Percentiles rank a stretch among this genome's conserved stretches.
phyloP scores from a whole-genome alignment of 2,113 vertebrate species.

The Hyaena hyaena region DNA sequence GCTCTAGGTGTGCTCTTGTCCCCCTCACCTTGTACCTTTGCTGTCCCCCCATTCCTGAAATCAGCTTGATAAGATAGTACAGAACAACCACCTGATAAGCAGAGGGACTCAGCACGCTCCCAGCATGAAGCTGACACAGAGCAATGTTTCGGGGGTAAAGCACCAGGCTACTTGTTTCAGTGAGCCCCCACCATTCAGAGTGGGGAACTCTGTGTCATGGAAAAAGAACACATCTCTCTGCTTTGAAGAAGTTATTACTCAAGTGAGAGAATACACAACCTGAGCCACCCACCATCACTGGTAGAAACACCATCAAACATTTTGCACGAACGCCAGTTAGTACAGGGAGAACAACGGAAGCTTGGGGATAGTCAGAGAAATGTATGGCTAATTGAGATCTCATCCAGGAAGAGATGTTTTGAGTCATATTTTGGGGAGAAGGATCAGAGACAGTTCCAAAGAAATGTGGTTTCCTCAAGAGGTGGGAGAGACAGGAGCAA shows the following conservation, averaged over 20 bases:
- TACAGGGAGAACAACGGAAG: not conserved
- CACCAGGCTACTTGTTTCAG: accelerated
- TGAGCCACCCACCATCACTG: not conserved
- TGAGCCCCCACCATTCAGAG: not conserved
- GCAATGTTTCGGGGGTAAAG: not conserved
- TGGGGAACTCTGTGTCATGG: not conserved
- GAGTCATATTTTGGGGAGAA: not conserved
- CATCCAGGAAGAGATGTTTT: not conserved
- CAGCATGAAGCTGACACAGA: not conserved
- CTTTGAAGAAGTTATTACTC: not conserved
- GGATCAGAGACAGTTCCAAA: not conserved
- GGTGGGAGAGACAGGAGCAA: not conserved
- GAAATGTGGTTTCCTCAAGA: not conserved
- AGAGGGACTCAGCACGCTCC: not conserved
- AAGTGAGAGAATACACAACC: not conserved
- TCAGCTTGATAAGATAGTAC: not conserved
- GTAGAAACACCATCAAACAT: not conserved
- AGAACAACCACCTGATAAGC: not conserved
- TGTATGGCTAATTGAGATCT: not conserved
- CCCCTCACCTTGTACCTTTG: not conserved
- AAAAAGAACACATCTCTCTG: not conserved
- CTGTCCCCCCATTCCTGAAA: not conserved
- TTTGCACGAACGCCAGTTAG: not conserved
- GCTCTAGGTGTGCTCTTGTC: not conserved
- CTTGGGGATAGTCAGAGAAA: not conserved